Conservation (phyloP, 53 echinoderm and acorn worm genomes). For the Echinometra lucunter region DNA sequence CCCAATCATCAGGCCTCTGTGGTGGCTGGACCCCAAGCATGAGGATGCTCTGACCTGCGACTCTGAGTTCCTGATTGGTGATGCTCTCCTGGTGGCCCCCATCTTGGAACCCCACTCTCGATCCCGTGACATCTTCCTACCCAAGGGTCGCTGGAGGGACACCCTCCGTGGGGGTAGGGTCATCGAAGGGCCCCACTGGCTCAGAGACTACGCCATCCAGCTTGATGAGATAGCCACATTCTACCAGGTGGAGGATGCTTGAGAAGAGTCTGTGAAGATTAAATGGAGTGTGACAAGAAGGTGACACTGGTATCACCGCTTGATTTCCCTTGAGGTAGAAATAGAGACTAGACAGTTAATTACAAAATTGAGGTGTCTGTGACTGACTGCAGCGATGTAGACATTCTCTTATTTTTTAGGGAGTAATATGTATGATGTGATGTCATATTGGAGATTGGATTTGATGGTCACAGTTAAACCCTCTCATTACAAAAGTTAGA, state of each 20-base stretch:
- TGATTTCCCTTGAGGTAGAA: conserved; percentile 22
- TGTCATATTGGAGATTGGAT: not conserved
- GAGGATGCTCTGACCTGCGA: conserved; percentile 71
- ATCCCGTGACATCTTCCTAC: conserved; percentile 82
- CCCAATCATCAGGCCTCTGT: conserved; percentile 87
- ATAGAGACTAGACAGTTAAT: not conserved
- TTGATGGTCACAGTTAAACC: not conserved
- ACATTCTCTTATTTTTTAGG: not conserved
- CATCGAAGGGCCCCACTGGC: conserved; percentile 72
- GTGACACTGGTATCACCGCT: not conserved
- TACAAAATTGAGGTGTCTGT: not conserved
- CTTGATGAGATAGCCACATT: conserved; percentile 87
- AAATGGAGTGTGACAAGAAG: conserved; percentile 9
- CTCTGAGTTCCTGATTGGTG: conserved; percentile 85
- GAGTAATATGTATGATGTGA: not conserved
- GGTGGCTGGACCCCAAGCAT: conserved; percentile 88
- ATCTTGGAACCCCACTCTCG: conserved; percentile 69
- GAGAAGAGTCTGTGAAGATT: not conserved
- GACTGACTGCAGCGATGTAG: not conserved
- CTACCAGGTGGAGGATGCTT: not conserved
- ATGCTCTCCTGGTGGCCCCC: conserved; percentile 81
- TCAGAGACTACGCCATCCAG: conserved; percentile 69
- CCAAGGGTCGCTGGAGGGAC: conserved; percentile 80
- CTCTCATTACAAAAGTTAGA: not conserved
- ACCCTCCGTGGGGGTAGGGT: conserved; percentile 45